phyloP scores from a whole-genome alignment of 1,140 invertebrate genomes.

The Chrysoperla carnea region DNA sequence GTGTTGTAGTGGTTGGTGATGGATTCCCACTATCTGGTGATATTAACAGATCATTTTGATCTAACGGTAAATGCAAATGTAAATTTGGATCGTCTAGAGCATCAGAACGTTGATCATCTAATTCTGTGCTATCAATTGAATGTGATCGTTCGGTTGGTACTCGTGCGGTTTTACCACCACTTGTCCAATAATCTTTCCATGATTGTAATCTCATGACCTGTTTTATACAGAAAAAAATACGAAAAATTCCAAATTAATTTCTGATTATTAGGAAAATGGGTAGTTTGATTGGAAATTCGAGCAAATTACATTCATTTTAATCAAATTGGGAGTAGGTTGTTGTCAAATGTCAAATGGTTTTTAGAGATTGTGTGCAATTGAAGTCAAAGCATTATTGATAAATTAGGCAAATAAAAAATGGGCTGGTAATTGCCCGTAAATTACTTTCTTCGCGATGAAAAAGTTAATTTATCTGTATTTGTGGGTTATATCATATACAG shows the following conservation, averaged over 20 bases:
- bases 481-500: too few relatives aligned
- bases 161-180: slow-evolving; percentile 6
- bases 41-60: too few relatives aligned
- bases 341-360: not conserved
- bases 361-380: not conserved
- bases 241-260: not conserved
- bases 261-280: not conserved
- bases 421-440: too few relatives aligned
- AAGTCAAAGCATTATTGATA: not conserved
- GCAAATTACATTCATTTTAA: not conserved
- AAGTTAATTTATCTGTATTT: too few relatives aligned
- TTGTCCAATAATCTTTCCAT: slow-evolving; percentile 11
- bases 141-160: slow-evolving; percentile 13
- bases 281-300: slow-evolving; percentile 2
- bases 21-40: not conserved
- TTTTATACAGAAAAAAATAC: slow-evolving; percentile 3
- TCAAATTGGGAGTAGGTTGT: not conserved
- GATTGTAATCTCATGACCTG: slow-evolving; percentile 21
- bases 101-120: slow-evolving; percentile 15
- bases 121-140: slow-evolving; percentile 19
- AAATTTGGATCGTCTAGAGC: slow-evolving; percentile 18
- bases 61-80: slow-evolving; percentile 7
- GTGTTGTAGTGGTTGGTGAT: not conserved
- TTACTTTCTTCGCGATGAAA: too few relatives aligned
- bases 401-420: too few relatives aligned